Conservation (phyloP, 2,888 invertebrate species). For the Hyppa rectilinea region DNA sequence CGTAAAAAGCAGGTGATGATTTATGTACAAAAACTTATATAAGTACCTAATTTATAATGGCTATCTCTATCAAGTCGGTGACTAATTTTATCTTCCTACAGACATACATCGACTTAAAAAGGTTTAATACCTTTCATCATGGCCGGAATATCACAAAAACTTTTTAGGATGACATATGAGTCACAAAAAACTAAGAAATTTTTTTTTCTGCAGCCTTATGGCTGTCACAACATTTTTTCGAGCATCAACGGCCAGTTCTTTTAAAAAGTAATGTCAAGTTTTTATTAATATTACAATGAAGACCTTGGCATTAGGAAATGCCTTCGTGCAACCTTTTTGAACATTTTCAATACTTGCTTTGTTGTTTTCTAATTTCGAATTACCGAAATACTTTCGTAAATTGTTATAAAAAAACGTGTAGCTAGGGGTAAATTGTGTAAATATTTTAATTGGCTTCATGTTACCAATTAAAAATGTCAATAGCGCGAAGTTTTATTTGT, state of each 20-base stretch:
- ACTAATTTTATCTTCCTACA: slow-evolving; percentile 50
- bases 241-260: slow-evolving; percentile 43
- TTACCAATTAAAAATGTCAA: slow-evolving; percentile 11
- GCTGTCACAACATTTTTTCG: slow-evolving; percentile 61
- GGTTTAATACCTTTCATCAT: slow-evolving; percentile 42
- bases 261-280: slow-evolving; percentile 55
- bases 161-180: slow-evolving; percentile 46
- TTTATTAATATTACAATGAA: slow-evolving; percentile 41
- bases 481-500: background rate
- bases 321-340: slow-evolving; percentile 54
- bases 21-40: slow-evolving; percentile 1
- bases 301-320: slow-evolving; percentile 64
- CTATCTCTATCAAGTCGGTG: slow-evolving; percentile 21
- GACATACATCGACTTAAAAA: slow-evolving; percentile 42
- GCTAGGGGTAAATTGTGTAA: slow-evolving; percentile 1
- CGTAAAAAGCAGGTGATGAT: slow-evolving; percentile 19
- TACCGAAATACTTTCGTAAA: slow-evolving; percentile 21
- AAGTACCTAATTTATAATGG: background rate
- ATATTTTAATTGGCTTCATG: slow-evolving; percentile 19
- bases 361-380: slow-evolving; percentile 22
- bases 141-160: slow-evolving; percentile 45
- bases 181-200: slow-evolving; percentile 46
- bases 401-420: slow-evolving; percentile 18
- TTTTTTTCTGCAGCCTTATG: slow-evolving; percentile 25
- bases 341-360: slow-evolving; percentile 37